phyloP scores from a whole-genome alignment of 2,113 vertebrate genomes.

The Promerops cafer region DNA sequence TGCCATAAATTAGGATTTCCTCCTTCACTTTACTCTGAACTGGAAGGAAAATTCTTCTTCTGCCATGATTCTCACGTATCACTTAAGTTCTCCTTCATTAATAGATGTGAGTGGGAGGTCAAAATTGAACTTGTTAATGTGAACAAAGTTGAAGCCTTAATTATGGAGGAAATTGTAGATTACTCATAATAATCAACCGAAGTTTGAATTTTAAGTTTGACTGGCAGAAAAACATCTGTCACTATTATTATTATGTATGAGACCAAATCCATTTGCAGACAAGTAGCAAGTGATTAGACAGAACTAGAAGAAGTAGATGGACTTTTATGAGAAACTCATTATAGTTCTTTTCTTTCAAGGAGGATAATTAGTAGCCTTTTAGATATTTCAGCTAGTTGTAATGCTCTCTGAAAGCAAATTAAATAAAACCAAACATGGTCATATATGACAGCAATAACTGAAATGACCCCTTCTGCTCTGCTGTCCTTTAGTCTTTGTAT shows the following conservation, averaged over 20 bases:
- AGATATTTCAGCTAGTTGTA: background rate
- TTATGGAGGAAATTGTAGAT: slow-evolving; percentile 28
- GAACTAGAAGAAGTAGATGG: slow-evolving; percentile 16
- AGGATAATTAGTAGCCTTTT: slow-evolving; percentile 25
- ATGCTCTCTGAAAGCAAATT: slow-evolving; percentile 17
- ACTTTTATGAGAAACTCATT: slow-evolving; percentile 11
- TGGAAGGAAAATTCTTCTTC: background rate
- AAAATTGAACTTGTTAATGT: slow-evolving; percentile 8
- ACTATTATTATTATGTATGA: slow-evolving; percentile 35
- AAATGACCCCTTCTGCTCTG: background rate
- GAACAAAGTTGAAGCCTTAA: slow-evolving; percentile 37
- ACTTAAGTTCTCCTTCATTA: background rate
- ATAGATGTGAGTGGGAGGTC: slow-evolving; percentile 23
- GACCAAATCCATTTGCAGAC: slow-evolving; percentile 49
- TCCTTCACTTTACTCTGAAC: background rate
- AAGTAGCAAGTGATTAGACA: slow-evolving; percentile 51
- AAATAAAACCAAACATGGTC: background rate
- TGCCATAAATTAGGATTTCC: background rate
- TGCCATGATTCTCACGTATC: background rate
- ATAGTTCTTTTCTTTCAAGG: slow-evolving; percentile 19
- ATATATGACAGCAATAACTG: background rate
- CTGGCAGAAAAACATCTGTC: slow-evolving; percentile 55
- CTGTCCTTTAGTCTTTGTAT: background rate
- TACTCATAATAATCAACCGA: slow-evolving; percentile 30
- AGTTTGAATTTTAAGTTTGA: slow-evolving; percentile 46